Base-by-base conservation (phyloP, 2,888 invertebrate species). In the Pheosia tremula region DNA sequence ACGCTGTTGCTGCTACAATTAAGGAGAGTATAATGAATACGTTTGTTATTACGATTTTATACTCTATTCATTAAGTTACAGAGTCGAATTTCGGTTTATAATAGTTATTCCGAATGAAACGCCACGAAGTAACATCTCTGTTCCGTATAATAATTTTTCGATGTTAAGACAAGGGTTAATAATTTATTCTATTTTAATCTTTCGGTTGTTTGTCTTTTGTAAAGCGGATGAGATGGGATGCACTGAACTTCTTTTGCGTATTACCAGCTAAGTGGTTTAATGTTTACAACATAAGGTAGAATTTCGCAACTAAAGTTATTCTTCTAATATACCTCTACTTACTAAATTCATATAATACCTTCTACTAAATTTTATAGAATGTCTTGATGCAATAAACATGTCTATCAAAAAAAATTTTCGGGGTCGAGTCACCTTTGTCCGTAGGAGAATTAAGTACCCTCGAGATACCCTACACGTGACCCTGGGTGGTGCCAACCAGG, bases 161-260 rank as follows among this genome's bases (percentile, higher is more conserved):
- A 86, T 86, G 87, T 82, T 85, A 84, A 86, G 88, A 88, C 88
- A 90, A 86, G 89, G 86, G 88, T 88, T 86, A 85, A 89, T 88
- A 87, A 90, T 89, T 88, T 89, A 89, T 89, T 86, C 83, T 81
- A 81, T 83, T 88, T 79, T 83, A 78, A 79, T 75, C 75, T 63
- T 74, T 71, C 69, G 77, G 73, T 78, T 72, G 69, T 75, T 74
- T 74, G 68, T 71, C 65, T 71, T 72, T 69, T 69, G 60, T 78
- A 66, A 58, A 67, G 60, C 58, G 62, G 65, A 62, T 73, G 69
- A 65, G 11, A 24, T 54, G 55, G 13, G 55, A 55, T 55, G 55
- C 39, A 8, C n/a, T 39, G n/a, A 55, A 39, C 38, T 54, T 55
- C 13, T 38, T 39, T 55, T 39, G 39, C 39, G 36, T 39, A 8